Evolutionary conservation across 2,888 invertebrate genomes (phyloP).

Genomic region (Cactoblastis cactorum): DNA sequence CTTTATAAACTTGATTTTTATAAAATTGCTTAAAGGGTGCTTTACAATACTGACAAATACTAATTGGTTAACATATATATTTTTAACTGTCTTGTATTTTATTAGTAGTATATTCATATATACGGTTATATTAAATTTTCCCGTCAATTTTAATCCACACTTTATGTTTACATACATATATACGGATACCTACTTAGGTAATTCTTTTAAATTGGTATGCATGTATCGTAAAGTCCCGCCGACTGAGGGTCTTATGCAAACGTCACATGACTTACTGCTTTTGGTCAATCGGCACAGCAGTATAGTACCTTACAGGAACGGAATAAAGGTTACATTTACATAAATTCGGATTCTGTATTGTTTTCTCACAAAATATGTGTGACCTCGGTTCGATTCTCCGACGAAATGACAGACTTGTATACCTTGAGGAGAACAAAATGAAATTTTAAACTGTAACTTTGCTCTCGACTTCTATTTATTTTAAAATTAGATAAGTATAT

Average conservation of each 20-base stretch:
- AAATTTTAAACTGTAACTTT: background rate
- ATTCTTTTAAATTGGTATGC: background rate
- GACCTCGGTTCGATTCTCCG: slow-evolving; percentile 15
- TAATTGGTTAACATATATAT: too few species aligned
- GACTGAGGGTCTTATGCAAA: slow-evolving; percentile 55
- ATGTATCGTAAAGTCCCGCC: slow-evolving; percentile 23
- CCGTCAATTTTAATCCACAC: too few species aligned
- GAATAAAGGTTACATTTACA: slow-evolving; percentile 24
- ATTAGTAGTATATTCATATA: too few species aligned
- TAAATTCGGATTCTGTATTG: slow-evolving; percentile 16
- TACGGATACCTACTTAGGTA: background rate
- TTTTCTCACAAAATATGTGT: slow-evolving; percentile 10
- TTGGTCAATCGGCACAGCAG: slow-evolving; percentile 11
- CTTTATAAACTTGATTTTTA: too few species aligned
- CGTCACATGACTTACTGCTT: slow-evolving; percentile 35
- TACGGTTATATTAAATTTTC: too few species aligned
- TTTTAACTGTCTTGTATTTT: too few species aligned
- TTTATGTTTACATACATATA: too few species aligned
- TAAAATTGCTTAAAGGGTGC: too few species aligned
- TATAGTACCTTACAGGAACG: slow-evolving; percentile 18
- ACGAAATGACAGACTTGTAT: background rate
- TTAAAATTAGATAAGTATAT: background rate
- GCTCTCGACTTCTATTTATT: background rate
- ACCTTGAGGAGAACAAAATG: slow-evolving; percentile 1
- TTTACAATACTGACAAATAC: too few species aligned